Percentiles rank a stretch among this genome's conserved stretches.
These are phyloP conservation scores for Notechis scutatus DNA, from an alignment of 2,113 vertebrate species.

Conservation along the genomic window DNA sequence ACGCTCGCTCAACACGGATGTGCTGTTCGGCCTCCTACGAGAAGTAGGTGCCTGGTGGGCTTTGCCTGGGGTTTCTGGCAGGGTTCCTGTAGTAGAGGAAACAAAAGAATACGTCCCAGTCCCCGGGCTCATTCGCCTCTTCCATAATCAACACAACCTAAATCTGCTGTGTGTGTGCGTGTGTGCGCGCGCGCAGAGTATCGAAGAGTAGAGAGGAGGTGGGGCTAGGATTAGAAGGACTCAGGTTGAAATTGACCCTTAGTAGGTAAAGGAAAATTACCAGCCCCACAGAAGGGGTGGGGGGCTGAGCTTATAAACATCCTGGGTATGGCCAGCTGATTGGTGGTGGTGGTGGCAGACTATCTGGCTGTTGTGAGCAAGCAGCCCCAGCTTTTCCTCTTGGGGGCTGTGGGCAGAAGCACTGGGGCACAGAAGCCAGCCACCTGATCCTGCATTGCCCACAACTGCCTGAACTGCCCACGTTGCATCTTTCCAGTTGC, in stretches of 20 bases:
- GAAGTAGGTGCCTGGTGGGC: constrained; percentile 74
- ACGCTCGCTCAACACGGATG: constrained; percentile 93
- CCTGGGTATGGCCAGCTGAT: background rate
- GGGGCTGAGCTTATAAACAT: too few species aligned
- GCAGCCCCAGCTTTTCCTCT: background rate
- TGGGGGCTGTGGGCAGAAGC: background rate
- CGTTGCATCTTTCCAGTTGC: background rate
- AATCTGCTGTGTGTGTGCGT: background rate
- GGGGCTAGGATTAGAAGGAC: background rate
- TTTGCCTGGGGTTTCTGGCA: background rate
- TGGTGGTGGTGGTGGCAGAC: background rate
- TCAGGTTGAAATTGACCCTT: background rate
- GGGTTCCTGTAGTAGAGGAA: background rate
- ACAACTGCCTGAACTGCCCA: background rate
- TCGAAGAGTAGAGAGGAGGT: background rate
- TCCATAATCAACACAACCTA: background rate
- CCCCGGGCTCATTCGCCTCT: background rate
- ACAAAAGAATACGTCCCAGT: background rate
- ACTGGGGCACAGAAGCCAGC: background rate
- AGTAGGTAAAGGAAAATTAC: background rate
- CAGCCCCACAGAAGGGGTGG: background rate
- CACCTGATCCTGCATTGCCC: background rate
- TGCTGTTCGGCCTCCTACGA: constrained; percentile 94
- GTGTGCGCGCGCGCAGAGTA: background rate
- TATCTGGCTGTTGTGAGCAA: background rate